Evolutionary conservation across 2,888 invertebrate genomes (phyloP).

Genomic region (Coronaproctus castanopsis): DNA sequence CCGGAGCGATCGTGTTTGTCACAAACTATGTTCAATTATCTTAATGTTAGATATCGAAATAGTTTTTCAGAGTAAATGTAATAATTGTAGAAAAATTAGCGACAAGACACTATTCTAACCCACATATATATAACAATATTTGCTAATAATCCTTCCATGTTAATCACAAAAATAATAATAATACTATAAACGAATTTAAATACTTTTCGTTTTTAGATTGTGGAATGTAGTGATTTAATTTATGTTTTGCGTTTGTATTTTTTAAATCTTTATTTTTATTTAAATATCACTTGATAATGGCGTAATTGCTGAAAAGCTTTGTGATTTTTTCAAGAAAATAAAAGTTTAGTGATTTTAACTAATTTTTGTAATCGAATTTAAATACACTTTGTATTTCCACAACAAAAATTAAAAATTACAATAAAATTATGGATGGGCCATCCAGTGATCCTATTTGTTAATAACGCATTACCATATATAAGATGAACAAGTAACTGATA

Average conservation of each 20-base stretch:
- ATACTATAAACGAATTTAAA: not conserved
- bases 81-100: not conserved
- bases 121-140: not conserved
- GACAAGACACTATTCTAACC: not conserved
- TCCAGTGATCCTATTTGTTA: not conserved
- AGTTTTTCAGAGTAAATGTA: not conserved
- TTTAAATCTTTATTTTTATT: no score
- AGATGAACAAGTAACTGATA: not conserved
- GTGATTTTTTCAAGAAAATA: no score
- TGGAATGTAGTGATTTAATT: no score
- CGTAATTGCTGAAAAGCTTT: no score
- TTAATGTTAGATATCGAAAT: not conserved
- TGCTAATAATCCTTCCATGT: not conserved
- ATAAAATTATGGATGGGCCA: not conserved
- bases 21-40: no score
- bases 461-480: not conserved
- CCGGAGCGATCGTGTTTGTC: no score
- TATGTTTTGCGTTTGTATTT: no score
- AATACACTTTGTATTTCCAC: no score
- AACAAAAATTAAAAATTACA: not conserved
- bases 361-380: no score
- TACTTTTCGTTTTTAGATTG: no score
- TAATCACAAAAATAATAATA: not conserved
- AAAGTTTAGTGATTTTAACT: no score
- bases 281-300: no score